These are phyloP conservation scores for Campoplex nolae DNA, from an alignment of 2,888 invertebrate genomes.

Conservation along the genomic window DNA sequence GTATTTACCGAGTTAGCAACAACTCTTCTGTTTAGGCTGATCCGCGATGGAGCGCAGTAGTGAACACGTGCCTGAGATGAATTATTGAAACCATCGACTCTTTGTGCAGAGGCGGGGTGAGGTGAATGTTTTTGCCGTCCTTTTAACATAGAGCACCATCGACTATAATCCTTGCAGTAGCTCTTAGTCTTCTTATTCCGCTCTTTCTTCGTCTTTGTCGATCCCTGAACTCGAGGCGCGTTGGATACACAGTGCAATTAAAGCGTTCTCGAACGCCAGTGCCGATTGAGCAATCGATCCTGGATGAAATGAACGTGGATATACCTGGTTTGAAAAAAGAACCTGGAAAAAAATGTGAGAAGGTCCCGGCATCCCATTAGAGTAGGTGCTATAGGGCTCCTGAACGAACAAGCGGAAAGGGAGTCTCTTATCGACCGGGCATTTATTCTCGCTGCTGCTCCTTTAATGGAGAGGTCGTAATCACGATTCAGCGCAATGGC, in stretches of 20 bases:
- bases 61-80: conserved; percentile 60
- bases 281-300: conserved; percentile 70
- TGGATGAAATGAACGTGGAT: conserved; percentile 67
- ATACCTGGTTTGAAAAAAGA: conserved; percentile 54
- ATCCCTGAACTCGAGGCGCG: conserved; percentile 56
- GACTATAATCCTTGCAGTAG: conserved; percentile 63
- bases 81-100: conserved; percentile 65
- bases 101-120: conserved; percentile 56
- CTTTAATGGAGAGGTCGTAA: conserved; percentile 58
- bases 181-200: conserved; percentile 32
- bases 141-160: conserved; percentile 47
- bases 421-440: conserved; percentile 62
- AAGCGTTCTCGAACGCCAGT: conserved; percentile 64
- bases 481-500: conserved; percentile 35
- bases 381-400: conserved; percentile 48
- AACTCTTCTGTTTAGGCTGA: conserved; percentile 20
- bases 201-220: conserved; percentile 45
- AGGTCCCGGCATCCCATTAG: conserved; percentile 67
- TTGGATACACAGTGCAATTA: conserved; percentile 67
- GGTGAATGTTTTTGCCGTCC: conserved; percentile 24
- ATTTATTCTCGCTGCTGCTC: conserved; percentile 41
- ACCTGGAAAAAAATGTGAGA: conserved; percentile 61
- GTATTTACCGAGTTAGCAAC: conserved; percentile 14
- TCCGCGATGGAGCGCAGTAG: conserved; percentile 50
- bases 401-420: conserved; percentile 60